Evolutionary conservation across 1,140 invertebrate species (phyloP), one percentile per base, ranked within the genome.

Genomic region (Bombus consobrinus): DNA sequence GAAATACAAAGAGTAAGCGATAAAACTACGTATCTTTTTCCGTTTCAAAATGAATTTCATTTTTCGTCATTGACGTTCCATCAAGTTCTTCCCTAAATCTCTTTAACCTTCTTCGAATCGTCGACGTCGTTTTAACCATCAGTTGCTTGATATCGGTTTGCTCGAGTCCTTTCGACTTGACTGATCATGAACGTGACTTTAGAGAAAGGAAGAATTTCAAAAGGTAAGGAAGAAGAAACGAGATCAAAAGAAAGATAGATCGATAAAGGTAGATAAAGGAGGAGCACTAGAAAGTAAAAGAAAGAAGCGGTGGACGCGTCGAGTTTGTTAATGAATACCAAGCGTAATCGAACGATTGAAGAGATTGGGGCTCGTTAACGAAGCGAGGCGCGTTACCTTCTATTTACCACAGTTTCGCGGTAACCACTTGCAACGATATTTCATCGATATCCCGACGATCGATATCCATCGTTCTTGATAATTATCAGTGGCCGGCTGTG

Each of bases 321-420:
- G 66, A 68, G 66, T 25, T 66, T 34, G 32, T 68, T 68, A 68
- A 68, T 68, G 66, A 68, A 37, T 37, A 37, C 34, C 66, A 22
- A 62, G 18, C 18, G 66, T 68, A 68, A 68, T 68, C 66, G 66
- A 68, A 68, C 18, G 66, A 68, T 68, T 68, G 41, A 62, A 41
- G 41, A 34, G 32, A 62, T 62, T 13, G 43, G 32, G 47, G 77
- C 81, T 78, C 82, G 73, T 89, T 90, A 89, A 90, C 87, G 85
- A 89, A 77, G 76, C n/a, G 62, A 34, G 75, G 62, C 88, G 88
- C 76, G 89, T 90, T 90, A 89, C 88, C 88, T 89, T 88, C 89
- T 87, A 89, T 90, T 90, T 88, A 90, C 85, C 88, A 85, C 89
- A 79, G 87, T 89, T 90, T 90, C 85, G 89, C 78, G 85, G 85